A percentile compares a stretch with the other conserved stretches of the same genome.
These are phyloP conservation scores for Poecilia picta DNA, from an alignment of 2,797 vertebrate genomes.

Conservation along the genomic window DNA sequence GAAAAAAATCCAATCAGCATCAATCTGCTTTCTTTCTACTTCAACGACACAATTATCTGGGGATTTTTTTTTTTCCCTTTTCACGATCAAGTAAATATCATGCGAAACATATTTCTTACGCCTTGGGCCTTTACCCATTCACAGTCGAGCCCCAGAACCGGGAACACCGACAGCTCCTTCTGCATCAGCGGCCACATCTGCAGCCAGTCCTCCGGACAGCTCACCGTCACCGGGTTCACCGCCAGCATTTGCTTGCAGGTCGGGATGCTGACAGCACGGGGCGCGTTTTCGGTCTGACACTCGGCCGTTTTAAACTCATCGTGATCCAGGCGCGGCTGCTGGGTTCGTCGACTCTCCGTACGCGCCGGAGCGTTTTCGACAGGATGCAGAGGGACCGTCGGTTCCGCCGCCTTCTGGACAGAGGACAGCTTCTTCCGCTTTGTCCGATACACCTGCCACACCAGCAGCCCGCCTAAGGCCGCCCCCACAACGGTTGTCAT, in stretches of 20 bases:
- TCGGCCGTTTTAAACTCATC: constrained; percentile 33
- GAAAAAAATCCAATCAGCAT: constrained; percentile 20
- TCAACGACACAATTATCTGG: neutral
- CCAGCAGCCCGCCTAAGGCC: constrained; percentile 86
- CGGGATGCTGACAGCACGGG: constrained; percentile 50
- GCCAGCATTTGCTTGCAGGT: constrained; percentile 79
- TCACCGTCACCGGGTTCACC: constrained; percentile 84
- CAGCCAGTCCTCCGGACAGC: constrained; percentile 87
- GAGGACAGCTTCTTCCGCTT: constrained; percentile 77
- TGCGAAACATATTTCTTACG: constrained; percentile 69
- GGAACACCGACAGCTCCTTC: constrained; percentile 84
- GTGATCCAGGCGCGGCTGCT: neutral
- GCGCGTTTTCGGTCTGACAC: constrained; percentile 27
- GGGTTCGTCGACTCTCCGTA: constrained; percentile 1
- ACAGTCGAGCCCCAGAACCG: constrained; percentile 95
- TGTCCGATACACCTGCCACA: constrained; percentile 85
- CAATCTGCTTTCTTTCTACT: neutral
- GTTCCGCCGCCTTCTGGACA: constrained; percentile 51
- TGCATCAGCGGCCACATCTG: constrained; percentile 84
- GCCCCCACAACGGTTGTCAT: constrained; percentile 86
- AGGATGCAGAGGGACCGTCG: constrained; percentile 23
- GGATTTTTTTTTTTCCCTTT: constrained; percentile 46
- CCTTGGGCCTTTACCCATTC: constrained; percentile 91
- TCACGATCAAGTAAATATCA: neutral
- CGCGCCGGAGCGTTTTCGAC: constrained; percentile 15